Evolutionary conservation across 1,140 invertebrate genomes (phyloP).

Genomic region (Scaptomyza hsui): DNA sequence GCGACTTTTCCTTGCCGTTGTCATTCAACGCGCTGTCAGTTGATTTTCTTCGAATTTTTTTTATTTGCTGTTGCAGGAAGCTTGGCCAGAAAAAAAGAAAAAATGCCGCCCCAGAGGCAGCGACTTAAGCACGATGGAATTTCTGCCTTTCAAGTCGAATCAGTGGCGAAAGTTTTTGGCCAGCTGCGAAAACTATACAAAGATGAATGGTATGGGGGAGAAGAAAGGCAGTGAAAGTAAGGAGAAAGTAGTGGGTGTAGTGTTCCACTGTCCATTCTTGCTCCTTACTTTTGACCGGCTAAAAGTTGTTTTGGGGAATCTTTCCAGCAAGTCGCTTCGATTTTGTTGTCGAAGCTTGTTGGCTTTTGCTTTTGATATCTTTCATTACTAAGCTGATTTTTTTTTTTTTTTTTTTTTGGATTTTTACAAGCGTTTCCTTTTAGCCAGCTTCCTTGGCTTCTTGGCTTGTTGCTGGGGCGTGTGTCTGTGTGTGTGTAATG

Average conservation of each 20-base stretch:
- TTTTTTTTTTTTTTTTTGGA: constrained; percentile 62
- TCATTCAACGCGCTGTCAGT: constrained; percentile 80
- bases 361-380: constrained; percentile 61
- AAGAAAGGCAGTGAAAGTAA: neutral
- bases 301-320: constrained; percentile 61
- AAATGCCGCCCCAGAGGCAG: constrained; percentile 25
- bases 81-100: constrained; percentile 29
- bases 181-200: constrained; percentile 61
- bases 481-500: constrained; percentile 7
- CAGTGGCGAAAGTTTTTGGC: constrained; percentile 58
- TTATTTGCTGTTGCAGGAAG: constrained; percentile 18
- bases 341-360: constrained; percentile 63
- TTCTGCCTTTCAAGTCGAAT: constrained; percentile 58
- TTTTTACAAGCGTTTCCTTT: constrained; percentile 18
- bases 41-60: constrained; percentile 49
- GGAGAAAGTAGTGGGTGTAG: neutral
- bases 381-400: constrained; percentile 61
- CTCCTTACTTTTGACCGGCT: constrained; percentile 63
- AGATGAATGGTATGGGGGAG: constrained; percentile 5
- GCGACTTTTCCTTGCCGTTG: constrained; percentile 61
- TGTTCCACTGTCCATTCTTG: constrained; percentile 37
- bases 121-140: constrained; percentile 43
- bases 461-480: constrained; percentile 12
- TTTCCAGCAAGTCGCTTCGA: constrained; percentile 38
- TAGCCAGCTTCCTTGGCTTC: neutral